phyloP scores from a whole-genome alignment of 2,113 vertebrate species.

The Furnarius figulus region DNA sequence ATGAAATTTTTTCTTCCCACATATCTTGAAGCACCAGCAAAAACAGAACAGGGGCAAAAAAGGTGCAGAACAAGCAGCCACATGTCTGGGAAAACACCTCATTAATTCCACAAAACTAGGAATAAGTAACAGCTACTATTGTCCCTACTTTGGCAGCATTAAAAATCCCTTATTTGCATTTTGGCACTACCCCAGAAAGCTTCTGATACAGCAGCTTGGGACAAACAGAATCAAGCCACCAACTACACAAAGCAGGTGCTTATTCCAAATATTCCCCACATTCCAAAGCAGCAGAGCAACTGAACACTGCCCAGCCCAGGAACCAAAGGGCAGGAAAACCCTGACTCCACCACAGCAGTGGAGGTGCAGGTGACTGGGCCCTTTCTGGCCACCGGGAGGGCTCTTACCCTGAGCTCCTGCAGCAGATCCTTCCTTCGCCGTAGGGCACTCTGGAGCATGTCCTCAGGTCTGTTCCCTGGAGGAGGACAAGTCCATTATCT shows the following conservation, averaged over 20 bases:
- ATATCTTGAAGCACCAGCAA: neutral
- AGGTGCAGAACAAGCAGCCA: neutral
- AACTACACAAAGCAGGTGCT: neutral
- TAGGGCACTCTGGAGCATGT: conserved; percentile 74
- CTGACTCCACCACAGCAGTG: neutral
- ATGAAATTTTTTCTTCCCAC: neutral
- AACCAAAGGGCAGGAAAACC: neutral
- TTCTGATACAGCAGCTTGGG: neutral
- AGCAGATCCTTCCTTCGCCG: conserved; percentile 78
- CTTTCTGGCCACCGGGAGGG: neutral
- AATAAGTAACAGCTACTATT: neutral
- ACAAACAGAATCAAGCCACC: neutral
- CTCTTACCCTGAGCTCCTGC: conserved; percentile 79
- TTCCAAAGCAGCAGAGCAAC: neutral
- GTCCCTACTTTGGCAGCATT: neutral
- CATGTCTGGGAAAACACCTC: neutral
- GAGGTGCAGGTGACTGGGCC: neutral
- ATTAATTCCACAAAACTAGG: neutral
- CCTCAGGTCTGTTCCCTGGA: conserved; percentile 69
- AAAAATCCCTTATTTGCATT: neutral
- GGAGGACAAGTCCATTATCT: neutral
- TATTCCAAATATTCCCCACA: too few relatives aligned
- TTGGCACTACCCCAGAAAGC: neutral
- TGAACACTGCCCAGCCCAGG: neutral
- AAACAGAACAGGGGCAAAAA: neutral